Base-by-base conservation (phyloP, 2,888 invertebrate genomes). In the Tinea pellionella region DNA sequence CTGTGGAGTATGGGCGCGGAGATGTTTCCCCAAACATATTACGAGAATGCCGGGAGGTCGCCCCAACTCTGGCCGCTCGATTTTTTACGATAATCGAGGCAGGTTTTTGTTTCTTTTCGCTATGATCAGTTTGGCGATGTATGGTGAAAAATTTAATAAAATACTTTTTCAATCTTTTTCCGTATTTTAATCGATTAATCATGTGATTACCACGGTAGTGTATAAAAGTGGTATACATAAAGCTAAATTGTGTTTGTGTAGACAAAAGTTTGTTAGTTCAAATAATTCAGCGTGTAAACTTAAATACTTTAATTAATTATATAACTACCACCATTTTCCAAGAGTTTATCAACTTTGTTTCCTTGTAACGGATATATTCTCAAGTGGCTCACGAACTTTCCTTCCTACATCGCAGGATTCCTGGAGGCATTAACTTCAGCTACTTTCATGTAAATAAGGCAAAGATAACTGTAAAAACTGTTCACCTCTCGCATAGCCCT, bases 391-490 rank as follows among this genome's bases (percentile, higher is more conserved):
- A 55, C 3, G 29, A 55, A 55, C 19, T 55, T 55, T 55, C 29
- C 24, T 55, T 19, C 47, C 47, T 47, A 18, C 16, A 47, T 18
- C 13, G 55, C 29, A 13, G 55, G 55, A 29, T 7, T 55, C 16
- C 42, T 41, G 15, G 59, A 62, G 62, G 65, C 64, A 66, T 65
- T 65, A 68, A 64, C 64, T 61, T 63, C 65, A 64, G 68, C 65
- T 65, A 64, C 68, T 62, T 63, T 64, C 65, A 70, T 69, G 72
- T 78, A 78, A 75, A 79, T 77, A 77, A 77, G 79, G 77, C 74
- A 75, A 79, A 79, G 75, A 78, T 77, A 78, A 72, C 78, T 77
- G 75, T 77, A 75, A 78, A 79, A 78, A 70, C 71, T 72, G 58
- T 41, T 47, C 47, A 15, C 16, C 47, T 47, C 47, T 15, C 47